A percentile compares a stretch with the other conserved stretches of the same genome.
Evolutionary conservation across 1,140 invertebrate genomes (phyloP).

Genomic region (Drosophila orena): DNA sequence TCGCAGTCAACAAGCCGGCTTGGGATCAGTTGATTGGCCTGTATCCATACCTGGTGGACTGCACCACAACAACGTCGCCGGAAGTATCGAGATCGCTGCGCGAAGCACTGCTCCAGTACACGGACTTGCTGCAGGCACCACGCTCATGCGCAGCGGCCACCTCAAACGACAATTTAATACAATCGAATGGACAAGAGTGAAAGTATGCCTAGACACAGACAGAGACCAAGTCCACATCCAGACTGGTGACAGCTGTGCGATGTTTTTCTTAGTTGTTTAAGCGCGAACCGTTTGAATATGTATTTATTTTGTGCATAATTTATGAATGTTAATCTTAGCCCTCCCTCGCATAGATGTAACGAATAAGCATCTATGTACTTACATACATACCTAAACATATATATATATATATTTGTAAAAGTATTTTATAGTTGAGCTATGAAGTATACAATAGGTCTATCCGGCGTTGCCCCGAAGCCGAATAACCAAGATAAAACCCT

Average conservation of each 20-base stretch:
- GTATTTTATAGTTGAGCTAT: slow-evolving; percentile 64
- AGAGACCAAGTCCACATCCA: slow-evolving; percentile 5
- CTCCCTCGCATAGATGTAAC: slow-evolving; percentile 30
- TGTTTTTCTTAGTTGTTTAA: slow-evolving; percentile 68
- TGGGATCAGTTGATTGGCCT: slow-evolving; percentile 96
- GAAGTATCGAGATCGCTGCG: slow-evolving; percentile 93
- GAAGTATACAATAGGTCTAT: slow-evolving; percentile 12
- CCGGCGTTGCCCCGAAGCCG: slow-evolving; percentile 13
- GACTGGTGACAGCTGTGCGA: slow-evolving; percentile 26
- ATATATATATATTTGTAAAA: slow-evolving; percentile 61
- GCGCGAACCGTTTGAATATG: slow-evolving; percentile 63
- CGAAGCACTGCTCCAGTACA: slow-evolving; percentile 95
- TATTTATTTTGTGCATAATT: slow-evolving; percentile 75
- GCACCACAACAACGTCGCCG: slow-evolving; percentile 91
- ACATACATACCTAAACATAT: slow-evolving; percentile 29
- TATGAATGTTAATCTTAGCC: slow-evolving; percentile 61
- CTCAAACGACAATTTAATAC: slow-evolving; percentile 63
- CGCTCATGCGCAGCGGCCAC: slow-evolving; percentile 32
- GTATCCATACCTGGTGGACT: slow-evolving; percentile 96
- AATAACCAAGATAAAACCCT: slow-evolving; percentile 18
- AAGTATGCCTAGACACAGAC: slow-evolving; percentile 15
- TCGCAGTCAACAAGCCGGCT: slow-evolving; percentile 92
- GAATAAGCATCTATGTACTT: slow-evolving; percentile 39
- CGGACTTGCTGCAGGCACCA: slow-evolving; percentile 92
- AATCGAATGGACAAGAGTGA: slow-evolving; percentile 83